Conservation (phyloP, 1,140 invertebrate species). For the Holcopasites calliopsidis region DNA sequence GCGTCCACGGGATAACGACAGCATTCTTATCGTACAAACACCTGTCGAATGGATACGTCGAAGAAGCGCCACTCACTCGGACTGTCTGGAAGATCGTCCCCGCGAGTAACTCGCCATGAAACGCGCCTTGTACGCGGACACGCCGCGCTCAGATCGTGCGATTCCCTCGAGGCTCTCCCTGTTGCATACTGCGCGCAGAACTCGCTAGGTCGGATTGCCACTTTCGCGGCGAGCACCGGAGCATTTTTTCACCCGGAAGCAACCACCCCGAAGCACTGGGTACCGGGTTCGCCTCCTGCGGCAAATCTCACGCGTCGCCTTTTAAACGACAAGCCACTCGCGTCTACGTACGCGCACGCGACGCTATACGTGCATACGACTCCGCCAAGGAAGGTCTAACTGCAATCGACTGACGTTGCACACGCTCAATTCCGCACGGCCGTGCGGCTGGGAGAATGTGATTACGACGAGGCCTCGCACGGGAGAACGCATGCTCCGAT, state of each 20-base stretch:
- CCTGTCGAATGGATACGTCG: too few species aligned
- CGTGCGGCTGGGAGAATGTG: background rate
- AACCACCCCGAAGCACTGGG: too few species aligned
- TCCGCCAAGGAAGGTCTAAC: slow-evolving; percentile 31
- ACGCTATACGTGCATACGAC: slow-evolving; percentile 34
- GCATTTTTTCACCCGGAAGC: slow-evolving; percentile 59
- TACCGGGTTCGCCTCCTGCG: too few species aligned
- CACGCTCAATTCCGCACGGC: background rate
- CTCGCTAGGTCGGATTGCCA: slow-evolving; percentile 8
- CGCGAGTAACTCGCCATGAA: slow-evolving; percentile 41
- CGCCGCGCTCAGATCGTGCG: background rate
- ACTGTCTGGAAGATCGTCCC: slow-evolving; percentile 42
- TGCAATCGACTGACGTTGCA: slow-evolving; percentile 44
- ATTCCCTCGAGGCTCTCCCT: background rate
- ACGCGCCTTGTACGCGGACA: background rate
- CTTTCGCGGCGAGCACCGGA: slow-evolving; percentile 8
- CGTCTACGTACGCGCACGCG: background rate
- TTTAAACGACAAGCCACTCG: background rate
- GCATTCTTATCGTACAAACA: too few species aligned
- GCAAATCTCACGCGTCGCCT: too few species aligned
- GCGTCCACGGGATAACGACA: too few species aligned
- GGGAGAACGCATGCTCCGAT: slow-evolving; percentile 30
- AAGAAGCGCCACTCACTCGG: slow-evolving; percentile 20
- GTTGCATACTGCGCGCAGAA: background rate
- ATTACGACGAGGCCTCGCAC: background rate